Percentiles rank a stretch among this genome's conserved stretches.
Conservation (phyloP, 2,113 vertebrate genomes). For the Pterocles orientalis region DNA sequence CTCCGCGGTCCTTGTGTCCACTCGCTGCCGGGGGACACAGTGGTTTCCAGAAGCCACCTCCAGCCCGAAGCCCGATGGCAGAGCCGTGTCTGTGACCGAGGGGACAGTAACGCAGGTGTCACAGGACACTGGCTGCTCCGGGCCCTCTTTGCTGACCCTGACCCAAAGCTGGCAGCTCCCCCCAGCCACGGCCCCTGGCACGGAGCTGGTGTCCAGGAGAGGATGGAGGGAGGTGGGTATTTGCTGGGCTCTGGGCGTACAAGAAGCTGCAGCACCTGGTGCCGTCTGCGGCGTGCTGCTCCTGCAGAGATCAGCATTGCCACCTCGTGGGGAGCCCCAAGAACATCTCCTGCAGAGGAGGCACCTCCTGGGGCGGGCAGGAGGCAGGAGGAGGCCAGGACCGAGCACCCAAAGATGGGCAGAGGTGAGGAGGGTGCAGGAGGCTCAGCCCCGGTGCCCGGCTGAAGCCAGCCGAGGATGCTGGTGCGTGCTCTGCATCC, state of each 20-base stretch:
- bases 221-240: rapidly evolving
- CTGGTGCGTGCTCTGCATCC: background rate
- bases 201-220: background rate
- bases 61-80: background rate
- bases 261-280: background rate
- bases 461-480: background rate
- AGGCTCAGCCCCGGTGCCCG: background rate
- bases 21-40: background rate
- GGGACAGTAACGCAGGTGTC: background rate
- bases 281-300: background rate
- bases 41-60: background rate
- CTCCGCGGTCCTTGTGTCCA: rapidly evolving
- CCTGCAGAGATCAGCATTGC: constrained; percentile 6
- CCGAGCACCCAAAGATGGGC: rapidly evolving
- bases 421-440: background rate
- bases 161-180: background rate
- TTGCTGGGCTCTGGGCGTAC: background rate
- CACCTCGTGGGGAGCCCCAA: constrained; percentile 41
- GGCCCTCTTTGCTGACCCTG: background rate
- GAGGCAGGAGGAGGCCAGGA: background rate
- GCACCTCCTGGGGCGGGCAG: background rate
- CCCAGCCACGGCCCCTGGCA: background rate
- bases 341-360: too few relatives aligned
- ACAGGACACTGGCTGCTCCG: background rate
- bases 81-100: rapidly evolving